phyloP scores from a whole-genome alignment of 30 jellyfish, hydroid and myxozoan genomes.

The Sanderia malayensis region DNA sequence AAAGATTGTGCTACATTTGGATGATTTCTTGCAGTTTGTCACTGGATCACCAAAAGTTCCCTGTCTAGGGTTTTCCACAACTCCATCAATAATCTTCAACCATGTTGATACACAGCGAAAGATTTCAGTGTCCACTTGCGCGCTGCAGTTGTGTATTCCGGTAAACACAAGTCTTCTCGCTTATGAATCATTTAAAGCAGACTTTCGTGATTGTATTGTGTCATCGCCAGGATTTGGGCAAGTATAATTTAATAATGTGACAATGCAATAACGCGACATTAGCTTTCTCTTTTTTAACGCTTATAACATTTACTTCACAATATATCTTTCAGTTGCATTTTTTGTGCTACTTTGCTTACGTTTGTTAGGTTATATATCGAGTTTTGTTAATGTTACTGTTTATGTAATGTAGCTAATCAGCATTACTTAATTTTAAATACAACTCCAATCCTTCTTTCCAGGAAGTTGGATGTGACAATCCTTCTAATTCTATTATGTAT shows the following conservation, averaged over 20 bases:
- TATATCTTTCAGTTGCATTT: too few species aligned
- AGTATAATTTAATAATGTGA: background rate
- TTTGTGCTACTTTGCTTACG: background rate
- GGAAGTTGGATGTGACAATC: background rate
- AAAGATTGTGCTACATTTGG: background rate
- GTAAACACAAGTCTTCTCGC: background rate
- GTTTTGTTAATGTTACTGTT: constrained; percentile 15
- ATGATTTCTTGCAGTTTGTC: background rate
- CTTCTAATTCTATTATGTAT: background rate
- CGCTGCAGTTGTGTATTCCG: background rate
- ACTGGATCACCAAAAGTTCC: constrained; percentile 8
- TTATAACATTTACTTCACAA: too few species aligned
- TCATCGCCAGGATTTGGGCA: background rate
- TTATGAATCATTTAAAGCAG: background rate
- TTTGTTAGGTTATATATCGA: background rate
- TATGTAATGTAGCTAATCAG: too few species aligned
- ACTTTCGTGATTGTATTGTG: background rate
- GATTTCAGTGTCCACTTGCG: background rate
- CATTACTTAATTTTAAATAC: background rate
- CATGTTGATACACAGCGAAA: background rate
- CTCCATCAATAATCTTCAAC: background rate
- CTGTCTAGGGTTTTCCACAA: background rate
- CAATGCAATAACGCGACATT: too few species aligned
- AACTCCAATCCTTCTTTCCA: background rate
- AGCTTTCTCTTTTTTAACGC: too few species aligned